Base-by-base conservation (phyloP, 1,140 invertebrate genomes). In the Caenorhabditis brenneri region DNA sequence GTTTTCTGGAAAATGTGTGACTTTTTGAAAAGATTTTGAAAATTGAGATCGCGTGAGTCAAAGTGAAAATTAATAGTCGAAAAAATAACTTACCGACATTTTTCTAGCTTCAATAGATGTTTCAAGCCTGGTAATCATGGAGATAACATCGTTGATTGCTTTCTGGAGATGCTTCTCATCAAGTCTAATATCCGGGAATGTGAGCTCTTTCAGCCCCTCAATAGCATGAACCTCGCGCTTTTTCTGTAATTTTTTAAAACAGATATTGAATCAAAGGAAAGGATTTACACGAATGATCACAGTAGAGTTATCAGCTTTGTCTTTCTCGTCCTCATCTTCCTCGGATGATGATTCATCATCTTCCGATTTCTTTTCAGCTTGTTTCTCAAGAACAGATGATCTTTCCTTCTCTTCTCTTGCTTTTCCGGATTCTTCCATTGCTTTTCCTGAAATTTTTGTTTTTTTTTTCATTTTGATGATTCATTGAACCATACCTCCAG, bases 311-410 rank as follows among this genome's bases (percentile, higher is more conserved):
- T 80, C 78, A 10, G 12, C n/a, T 27, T 81, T 46, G 0, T 74
- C 58, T 31, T 60, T 36, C 12, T 82, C 81, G 1, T 82, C 42
- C 16, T 81, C 80, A 16, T 82, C 81, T 33, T 46, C 55, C 16
- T 36, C 27, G 4, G 78, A 80, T 12, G 65, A 74, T 22, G 65
- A 74, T 42, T 74, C 65, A 24, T 74, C 65, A 12, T 74, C 36
- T 10, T 74, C 36, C 3, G 36, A 12, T 24, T 74, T 74, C n/a
- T 74, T 74, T 12, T 42, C 65, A 31, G 65, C 36, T 74, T 74
- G 65, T n/a, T 74, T 74, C 15, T 74, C 65, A 7, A 74, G 10
- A 74, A 74, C 65, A 33, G 65, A 74, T 0, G 33, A 42, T 74
- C 65, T 39, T 15, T 74, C 65, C 15, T 74, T 74, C 36, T 74